A percentile compares a stretch with the other conserved stretches of the same genome.
Conservation (phyloP, 2,113 vertebrate species). For the Trematocara unimaculatum region DNA sequence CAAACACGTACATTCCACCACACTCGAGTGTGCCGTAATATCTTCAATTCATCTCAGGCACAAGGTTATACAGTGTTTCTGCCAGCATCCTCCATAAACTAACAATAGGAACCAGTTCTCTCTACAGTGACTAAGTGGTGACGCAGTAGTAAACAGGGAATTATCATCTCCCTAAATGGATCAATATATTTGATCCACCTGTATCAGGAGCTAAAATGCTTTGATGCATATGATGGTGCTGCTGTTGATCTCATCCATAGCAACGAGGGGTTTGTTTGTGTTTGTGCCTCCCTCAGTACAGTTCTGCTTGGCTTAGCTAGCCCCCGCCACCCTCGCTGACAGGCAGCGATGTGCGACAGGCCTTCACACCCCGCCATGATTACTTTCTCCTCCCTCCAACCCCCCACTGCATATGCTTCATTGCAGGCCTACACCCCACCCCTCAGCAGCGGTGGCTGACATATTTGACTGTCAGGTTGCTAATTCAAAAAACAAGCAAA, state of each 20-base stretch:
- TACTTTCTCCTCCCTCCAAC: slow-evolving; percentile 18
- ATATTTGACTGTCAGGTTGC: slow-evolving; percentile 50
- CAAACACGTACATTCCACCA: not conserved
- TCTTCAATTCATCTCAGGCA: slow-evolving; percentile 17
- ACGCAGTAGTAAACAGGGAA: not conserved
- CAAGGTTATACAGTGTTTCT: not conserved
- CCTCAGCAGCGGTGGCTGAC: slow-evolving; percentile 15
- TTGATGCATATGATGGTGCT: not conserved
- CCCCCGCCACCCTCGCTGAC: not conserved
- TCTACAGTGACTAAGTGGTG: not conserved
- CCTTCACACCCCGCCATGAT: slow-evolving; percentile 41
- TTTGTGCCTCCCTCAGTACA: slow-evolving; percentile 9
- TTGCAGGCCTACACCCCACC: not conserved
- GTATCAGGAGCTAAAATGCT: not conserved
- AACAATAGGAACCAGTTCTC: not conserved
- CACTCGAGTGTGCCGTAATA: not conserved
- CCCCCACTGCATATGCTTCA: not conserved
- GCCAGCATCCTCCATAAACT: not conserved
- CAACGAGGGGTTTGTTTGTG: slow-evolving; percentile 32
- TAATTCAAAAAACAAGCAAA: slow-evolving; percentile 57
- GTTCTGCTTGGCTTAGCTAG: slow-evolving; percentile 38
- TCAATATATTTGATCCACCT: not conserved
- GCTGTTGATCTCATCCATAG: not conserved
- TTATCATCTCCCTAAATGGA: not conserved
- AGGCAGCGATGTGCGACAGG: slow-evolving; percentile 43